A percentile compares a stretch with the other conserved stretches of the same genome.
Evolutionary conservation across 2,888 invertebrate species (phyloP).

Genomic region (Nectonema munidae): DNA sequence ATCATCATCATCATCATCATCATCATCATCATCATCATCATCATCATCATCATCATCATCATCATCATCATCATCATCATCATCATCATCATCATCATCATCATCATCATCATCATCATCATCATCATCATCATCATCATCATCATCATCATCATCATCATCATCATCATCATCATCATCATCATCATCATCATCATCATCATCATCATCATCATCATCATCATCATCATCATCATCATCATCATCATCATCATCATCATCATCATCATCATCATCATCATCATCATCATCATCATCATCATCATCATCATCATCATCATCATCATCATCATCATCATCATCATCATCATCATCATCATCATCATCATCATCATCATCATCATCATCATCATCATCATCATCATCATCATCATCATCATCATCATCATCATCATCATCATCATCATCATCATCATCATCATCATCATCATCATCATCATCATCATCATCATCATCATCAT

Average conservation of each 20-base stretch:
- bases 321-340: slow-evolving; percentile 1
- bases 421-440: slow-evolving; percentile 1
- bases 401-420: slow-evolving; percentile 2
- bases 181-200: background rate
- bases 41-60: slow-evolving; percentile 6
- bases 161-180: slow-evolving; percentile 7
- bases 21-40: background rate
- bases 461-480: slow-evolving; percentile 6
- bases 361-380: slow-evolving; percentile 2
- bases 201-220: slow-evolving; percentile 7
- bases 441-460: slow-evolving; percentile 2
- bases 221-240: slow-evolving; percentile 1
- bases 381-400: slow-evolving; percentile 1
- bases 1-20: slow-evolving; percentile 2
- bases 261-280: slow-evolving; percentile 1
- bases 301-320: slow-evolving; percentile 1
- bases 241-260: slow-evolving; percentile 2
- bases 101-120: slow-evolving; percentile 1
- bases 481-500: slow-evolving; percentile 1
- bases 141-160: slow-evolving; percentile 1
- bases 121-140: slow-evolving; percentile 1
- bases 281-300: slow-evolving; percentile 7
- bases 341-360: slow-evolving; percentile 2
- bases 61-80: slow-evolving; percentile 1
- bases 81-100: slow-evolving; percentile 6